Conservation (phyloP, 2,113 vertebrate genomes). For the Circaetus gallicus region DNA sequence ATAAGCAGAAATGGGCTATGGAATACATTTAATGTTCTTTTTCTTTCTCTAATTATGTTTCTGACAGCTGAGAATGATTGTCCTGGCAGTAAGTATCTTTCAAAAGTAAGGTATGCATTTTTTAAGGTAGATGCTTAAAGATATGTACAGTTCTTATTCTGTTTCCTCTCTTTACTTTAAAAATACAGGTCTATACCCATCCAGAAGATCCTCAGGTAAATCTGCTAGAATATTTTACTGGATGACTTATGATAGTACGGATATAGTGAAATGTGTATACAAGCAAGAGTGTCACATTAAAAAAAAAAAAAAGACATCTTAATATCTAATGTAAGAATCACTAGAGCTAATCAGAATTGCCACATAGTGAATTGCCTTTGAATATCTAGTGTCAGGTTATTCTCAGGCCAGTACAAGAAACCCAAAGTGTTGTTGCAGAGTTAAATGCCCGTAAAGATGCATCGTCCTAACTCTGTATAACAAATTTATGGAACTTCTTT, state of each 20-base stretch:
- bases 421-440: not conserved
- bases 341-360: not conserved
- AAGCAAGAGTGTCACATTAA: not conserved
- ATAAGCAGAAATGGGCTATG: not conserved
- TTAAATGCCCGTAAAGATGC: not conserved
- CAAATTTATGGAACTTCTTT: not conserved
- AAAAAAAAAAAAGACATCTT: not conserved
- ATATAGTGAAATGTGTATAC: not conserved
- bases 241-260: not conserved
- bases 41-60: slow-evolving; percentile 42
- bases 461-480: rapidly evolving
- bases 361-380: not conserved
- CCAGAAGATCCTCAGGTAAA: slow-evolving; percentile 86
- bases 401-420: not conserved
- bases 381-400: not conserved
- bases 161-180: not conserved
- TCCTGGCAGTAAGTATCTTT: slow-evolving; percentile 89
- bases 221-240: not conserved
- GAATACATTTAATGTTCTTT: not conserved
- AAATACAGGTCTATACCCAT: slow-evolving; percentile 85
- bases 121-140: not conserved
- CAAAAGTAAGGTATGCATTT: not conserved
- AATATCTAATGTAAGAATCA: not conserved
- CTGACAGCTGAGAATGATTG: slow-evolving; percentile 84
- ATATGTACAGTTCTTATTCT: not conserved